Percentiles rank a stretch among this genome's conserved stretches.
Conservation (phyloP, 2,797 vertebrate species). For the Merluccius polli region DNA sequence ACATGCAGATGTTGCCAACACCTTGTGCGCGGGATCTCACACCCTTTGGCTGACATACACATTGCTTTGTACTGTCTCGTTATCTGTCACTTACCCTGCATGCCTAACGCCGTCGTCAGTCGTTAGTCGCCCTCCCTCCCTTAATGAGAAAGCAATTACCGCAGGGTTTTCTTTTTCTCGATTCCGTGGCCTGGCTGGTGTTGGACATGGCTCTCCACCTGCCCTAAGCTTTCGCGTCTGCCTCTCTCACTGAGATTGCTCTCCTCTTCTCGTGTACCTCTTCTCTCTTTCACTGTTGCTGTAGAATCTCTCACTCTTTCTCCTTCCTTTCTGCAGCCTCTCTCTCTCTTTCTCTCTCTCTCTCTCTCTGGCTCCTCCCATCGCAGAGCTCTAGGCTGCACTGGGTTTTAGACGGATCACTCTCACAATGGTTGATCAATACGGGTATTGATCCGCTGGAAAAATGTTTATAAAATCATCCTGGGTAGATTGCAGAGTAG, state of each 20-base stretch:
- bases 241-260: slow-evolving; percentile 61
- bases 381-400: slow-evolving; percentile 80
- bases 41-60: slow-evolving; percentile 41
- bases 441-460: slow-evolving; percentile 98
- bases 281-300: slow-evolving; percentile 75
- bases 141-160: slow-evolving; percentile 79
- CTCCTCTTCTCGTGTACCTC: slow-evolving; percentile 71
- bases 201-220: slow-evolving; percentile 71
- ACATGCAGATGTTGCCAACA: slow-evolving; percentile 50
- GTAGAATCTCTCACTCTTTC: slow-evolving; percentile 73
- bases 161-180: not conserved
- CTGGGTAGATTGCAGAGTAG: slow-evolving; percentile 72
- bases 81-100: slow-evolving; percentile 66
- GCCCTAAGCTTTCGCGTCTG: slow-evolving; percentile 67
- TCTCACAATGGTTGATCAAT: slow-evolving; percentile 99
- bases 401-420: slow-evolving; percentile 89
- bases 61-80: slow-evolving; percentile 50
- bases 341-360: slow-evolving; percentile 46
- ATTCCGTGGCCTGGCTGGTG: slow-evolving; percentile 46
- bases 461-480: slow-evolving; percentile 99
- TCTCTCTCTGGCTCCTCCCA: slow-evolving; percentile 74
- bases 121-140: slow-evolving; percentile 68
- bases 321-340: slow-evolving; percentile 75
- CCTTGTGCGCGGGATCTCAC: slow-evolving; percentile 49
- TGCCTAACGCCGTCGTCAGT: slow-evolving; percentile 58